Percentiles rank a stretch among this genome's conserved stretches.
Evolutionary conservation across 2,797 vertebrate genomes (phyloP).

Genomic region (Melanitta fusca): DNA sequence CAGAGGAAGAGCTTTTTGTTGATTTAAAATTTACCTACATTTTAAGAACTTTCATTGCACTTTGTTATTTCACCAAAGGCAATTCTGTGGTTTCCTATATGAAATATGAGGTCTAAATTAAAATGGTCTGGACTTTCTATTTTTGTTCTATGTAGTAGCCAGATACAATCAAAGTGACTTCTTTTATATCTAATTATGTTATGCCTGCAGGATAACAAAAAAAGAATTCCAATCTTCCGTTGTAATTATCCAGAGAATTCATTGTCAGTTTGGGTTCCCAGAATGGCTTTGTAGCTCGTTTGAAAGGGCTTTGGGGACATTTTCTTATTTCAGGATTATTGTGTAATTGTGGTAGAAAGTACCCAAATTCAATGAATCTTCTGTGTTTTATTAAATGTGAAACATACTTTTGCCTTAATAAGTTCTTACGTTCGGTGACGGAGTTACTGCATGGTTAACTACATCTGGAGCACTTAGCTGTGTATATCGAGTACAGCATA

Average conservation of each 20-base stretch:
- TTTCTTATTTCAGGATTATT: neutral
- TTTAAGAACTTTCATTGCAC: neutral
- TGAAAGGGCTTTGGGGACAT: neutral
- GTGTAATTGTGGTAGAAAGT: neutral
- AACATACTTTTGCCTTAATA: neutral
- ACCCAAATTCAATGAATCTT: neutral
- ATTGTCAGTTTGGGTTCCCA: neutral
- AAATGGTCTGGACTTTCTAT: neutral
- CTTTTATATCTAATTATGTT: neutral
- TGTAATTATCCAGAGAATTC: neutral
- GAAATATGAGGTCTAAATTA: constrained; percentile 7
- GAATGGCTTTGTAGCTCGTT: neutral
- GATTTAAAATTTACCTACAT: neutral
- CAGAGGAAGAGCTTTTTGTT: neutral
- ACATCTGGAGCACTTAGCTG: neutral
- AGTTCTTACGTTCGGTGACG: neutral
- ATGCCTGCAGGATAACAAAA: neutral
- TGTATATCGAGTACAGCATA: neutral
- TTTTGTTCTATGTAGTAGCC: neutral
- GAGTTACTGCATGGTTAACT: neutral
- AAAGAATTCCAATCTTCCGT: neutral
- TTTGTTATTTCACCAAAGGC: neutral
- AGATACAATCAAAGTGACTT: neutral
- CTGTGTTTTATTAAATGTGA: neutral
- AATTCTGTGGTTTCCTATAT: neutral